A percentile compares a stretch with the other conserved stretches of the same genome.
Evolutionary conservation across 2,113 vertebrate genomes (phyloP).

Genomic region (Grammomys surdaster): DNA sequence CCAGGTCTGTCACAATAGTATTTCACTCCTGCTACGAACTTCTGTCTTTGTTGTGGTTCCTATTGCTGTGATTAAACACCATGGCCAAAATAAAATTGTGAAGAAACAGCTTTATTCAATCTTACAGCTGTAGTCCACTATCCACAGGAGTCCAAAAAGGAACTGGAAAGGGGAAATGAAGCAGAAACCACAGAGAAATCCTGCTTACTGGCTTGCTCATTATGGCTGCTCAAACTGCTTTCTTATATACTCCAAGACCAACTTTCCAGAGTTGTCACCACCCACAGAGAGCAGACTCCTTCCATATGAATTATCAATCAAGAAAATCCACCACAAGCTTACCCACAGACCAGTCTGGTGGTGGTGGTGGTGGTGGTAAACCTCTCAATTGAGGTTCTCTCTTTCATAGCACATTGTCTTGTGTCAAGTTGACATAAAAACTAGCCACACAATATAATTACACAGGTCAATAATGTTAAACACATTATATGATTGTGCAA

Average conservation of each 20-base stretch:
- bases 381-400: neutral
- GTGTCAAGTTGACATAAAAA: neutral
- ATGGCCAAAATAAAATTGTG: neutral
- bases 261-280: neutral
- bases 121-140: neutral
- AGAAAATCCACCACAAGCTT: neutral
- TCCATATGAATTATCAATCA: neutral
- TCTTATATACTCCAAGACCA: neutral
- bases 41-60: neutral
- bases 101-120: neutral
- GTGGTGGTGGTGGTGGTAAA: neutral
- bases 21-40: neutral
- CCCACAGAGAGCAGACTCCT: neutral
- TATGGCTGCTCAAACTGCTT: neutral
- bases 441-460: neutral
- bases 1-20: neutral
- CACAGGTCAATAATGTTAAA: neutral
- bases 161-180: neutral
- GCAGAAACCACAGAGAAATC: neutral
- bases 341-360: neutral
- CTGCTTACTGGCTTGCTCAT: neutral
- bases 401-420: neutral
- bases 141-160: neutral
- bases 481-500: neutral
- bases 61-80: neutral